phyloP scores from a whole-genome alignment of 2,113 vertebrate species.

The Hypocryptadius cinnamomeus region DNA sequence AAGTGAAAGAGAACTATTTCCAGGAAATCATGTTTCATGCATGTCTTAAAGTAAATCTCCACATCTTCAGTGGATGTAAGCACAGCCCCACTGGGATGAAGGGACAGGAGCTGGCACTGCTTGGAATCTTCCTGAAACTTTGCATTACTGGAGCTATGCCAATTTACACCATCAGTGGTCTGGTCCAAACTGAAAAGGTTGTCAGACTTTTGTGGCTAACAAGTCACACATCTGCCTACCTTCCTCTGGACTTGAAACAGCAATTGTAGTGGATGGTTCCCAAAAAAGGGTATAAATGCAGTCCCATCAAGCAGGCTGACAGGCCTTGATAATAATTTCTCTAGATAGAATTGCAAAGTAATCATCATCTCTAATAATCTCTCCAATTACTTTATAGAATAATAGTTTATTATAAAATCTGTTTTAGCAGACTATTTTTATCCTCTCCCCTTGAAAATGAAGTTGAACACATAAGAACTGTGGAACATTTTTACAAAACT shows the following conservation, averaged over 20 bases:
- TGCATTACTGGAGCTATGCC: neutral
- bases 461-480: neutral
- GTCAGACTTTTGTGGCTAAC: neutral
- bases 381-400: conserved; percentile 24
- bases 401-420: conserved; percentile 1
- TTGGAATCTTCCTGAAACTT: neutral
- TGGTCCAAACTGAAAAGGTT: neutral
- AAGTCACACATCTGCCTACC: neutral
- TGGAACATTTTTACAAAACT: neutral
- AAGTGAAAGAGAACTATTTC: neutral
- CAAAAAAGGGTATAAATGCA: neutral
- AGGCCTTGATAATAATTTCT: neutral
- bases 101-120: neutral
- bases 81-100: neutral
- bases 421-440: conserved; percentile 9
- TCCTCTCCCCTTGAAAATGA: neutral
- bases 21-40: neutral
- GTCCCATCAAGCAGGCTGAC: neutral
- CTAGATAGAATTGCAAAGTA: neutral
- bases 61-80: neutral
- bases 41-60: neutral
- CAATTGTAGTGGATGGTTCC: neutral
- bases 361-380: neutral
- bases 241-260: neutral
- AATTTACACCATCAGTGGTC: neutral